These are phyloP conservation scores for Thamnophis elegans DNA, from an alignment of 2,797 vertebrate species.

Conservation along the genomic window DNA sequence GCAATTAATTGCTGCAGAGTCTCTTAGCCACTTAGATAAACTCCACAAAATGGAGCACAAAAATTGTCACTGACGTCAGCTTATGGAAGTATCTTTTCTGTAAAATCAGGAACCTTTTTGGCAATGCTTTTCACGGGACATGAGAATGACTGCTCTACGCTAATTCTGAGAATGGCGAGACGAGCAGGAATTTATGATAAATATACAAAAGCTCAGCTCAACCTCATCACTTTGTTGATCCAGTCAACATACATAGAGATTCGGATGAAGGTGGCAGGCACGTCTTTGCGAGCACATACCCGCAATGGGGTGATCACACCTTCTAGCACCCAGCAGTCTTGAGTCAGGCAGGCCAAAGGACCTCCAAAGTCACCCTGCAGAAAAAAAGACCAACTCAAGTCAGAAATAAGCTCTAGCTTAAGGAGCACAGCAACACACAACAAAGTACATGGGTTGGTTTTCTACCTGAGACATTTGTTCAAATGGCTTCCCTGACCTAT, in stretches of 20 bases:
- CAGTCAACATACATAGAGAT: constrained; percentile 92
- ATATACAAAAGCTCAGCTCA: constrained; percentile 75
- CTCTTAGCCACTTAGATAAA: neutral
- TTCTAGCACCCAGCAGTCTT: constrained; percentile 94
- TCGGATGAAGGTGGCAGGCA: constrained; percentile 89
- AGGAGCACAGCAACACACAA: neutral
- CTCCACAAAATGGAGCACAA: neutral
- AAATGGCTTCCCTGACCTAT: neutral
- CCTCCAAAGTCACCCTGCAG: constrained; percentile 93
- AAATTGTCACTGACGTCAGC: neutral
- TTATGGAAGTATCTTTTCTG: neutral
- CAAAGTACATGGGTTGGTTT: neutral
- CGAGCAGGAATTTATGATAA: neutral
- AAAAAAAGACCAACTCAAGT: neutral
- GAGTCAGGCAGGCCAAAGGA: constrained; percentile 89
- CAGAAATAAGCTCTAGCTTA: neutral
- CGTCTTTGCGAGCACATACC: constrained; percentile 84
- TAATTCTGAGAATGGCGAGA: neutral
- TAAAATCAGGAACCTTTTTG: neutral
- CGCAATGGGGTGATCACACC: constrained; percentile 93
- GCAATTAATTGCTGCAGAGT: neutral
- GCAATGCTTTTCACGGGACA: neutral
- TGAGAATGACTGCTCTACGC: neutral
- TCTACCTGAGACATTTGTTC: neutral
- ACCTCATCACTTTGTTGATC: constrained; percentile 95